Evolutionary conservation across 1,140 invertebrate species (phyloP), one percentile per base, ranked within the genome.

Genomic region (Brachionus manjavacas): DNA sequence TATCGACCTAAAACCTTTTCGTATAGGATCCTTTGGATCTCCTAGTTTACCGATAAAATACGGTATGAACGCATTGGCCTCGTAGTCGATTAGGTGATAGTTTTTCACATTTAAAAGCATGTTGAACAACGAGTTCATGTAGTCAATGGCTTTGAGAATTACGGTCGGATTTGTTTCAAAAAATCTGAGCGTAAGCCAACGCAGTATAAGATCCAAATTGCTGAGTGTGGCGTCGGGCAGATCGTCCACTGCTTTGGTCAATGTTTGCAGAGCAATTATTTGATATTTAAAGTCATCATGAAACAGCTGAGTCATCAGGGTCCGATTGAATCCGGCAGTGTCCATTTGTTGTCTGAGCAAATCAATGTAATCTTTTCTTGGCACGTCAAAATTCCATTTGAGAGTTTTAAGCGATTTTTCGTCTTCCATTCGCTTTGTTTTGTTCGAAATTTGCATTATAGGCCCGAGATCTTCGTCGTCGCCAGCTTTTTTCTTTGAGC

Each of bases 151-250:
- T 91, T 96, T 96, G 76, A 98, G 91, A 39, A 99, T 91, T 35
- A 99, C 96, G 28, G 95, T 96, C 20, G 97, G 96, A 91, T 99
- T 99, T 9, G 97, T 99, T 90, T 99, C 97, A 87, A 97, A 98
- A 89, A 99, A 99, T 85, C 96, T 91, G 14, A 99, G 88, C 0
- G 96, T 97, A 84, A 98, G 88, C 97, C 97, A 99, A 89, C 97
- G 97, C 11, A 99, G 91, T 84, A 99, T 93, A 52, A 99, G 90
- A 91, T 99, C 97, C 79, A 98, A 91, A 91, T 98, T 99, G 12
- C 93, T 93, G 35, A 96, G 92, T 23, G 96, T 91, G 4, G 95
- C 94, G 87, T 93, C 92, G 14, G 92, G 92, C 86, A 94, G 93
- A 23, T 91, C 92, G 6, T 92, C 91, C 31, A 96, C 41, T 2